These are phyloP conservation scores for Lepus europaeus DNA, from an alignment of 2,113 vertebrate species.

Conservation along the genomic window DNA sequence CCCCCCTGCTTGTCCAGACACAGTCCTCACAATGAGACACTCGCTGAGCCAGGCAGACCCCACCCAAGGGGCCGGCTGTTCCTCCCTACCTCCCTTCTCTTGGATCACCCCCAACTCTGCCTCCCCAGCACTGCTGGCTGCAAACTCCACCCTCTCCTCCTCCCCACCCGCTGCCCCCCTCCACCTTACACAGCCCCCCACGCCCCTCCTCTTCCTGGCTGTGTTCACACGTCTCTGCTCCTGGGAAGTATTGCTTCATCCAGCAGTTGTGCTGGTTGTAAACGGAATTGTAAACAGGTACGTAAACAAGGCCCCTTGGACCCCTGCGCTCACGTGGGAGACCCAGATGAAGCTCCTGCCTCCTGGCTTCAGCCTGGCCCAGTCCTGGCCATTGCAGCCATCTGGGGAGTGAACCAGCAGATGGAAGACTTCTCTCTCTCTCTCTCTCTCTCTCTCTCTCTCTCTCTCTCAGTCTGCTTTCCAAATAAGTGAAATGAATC, in stretches of 20 bases:
- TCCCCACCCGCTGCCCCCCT: fast-evolving
- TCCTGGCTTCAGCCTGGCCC: too few relatives aligned
- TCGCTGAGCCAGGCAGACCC: not conserved
- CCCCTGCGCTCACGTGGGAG: too few relatives aligned
- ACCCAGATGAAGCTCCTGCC: too few relatives aligned
- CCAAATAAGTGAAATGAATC: too few relatives aligned
- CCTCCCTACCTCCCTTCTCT: not conserved
- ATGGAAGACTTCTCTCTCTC: too few relatives aligned
- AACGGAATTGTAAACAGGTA: conserved; percentile 65
- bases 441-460: too few relatives aligned
- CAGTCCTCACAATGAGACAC: not conserved
- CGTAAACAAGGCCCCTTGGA: too few relatives aligned
- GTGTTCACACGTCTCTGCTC: conserved; percentile 62
- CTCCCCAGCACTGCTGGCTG: not conserved
- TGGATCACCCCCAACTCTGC: not conserved
- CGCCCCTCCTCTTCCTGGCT: not conserved
- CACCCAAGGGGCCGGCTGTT: fast-evolving
- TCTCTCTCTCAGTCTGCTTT: too few relatives aligned
- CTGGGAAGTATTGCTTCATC: conserved; percentile 62
- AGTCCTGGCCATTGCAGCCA: too few relatives aligned
- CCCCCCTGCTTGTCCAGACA: not conserved
- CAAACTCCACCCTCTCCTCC: not conserved
- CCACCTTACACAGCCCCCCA: not conserved
- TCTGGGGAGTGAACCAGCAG: too few relatives aligned
- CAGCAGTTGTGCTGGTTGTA: conserved; percentile 36